A percentile compares a stretch with the other conserved stretches of the same genome.
phyloP scores from a whole-genome alignment of 2,797 vertebrate species.

The Sarcophilus harrisii region DNA sequence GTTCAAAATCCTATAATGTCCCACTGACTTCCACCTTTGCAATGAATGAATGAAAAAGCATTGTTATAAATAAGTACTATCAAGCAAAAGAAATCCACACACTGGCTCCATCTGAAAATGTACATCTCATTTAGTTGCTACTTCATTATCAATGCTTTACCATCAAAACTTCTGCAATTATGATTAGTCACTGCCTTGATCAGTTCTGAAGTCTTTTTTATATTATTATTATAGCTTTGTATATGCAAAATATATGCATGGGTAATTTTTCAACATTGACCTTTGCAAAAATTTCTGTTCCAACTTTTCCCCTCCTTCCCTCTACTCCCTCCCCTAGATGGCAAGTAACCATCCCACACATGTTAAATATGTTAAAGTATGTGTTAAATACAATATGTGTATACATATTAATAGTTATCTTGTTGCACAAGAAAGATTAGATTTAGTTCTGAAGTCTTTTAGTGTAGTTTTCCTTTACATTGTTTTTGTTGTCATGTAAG shows the following conservation, averaged over 20 bases:
- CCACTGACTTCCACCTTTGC: not conserved
- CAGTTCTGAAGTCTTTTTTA: not conserved
- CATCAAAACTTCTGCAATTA: not conserved
- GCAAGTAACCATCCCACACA: no score
- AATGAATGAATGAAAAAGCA: not conserved
- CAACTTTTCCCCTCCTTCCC: no score
- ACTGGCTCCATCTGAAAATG: not conserved
- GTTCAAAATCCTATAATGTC: not conserved
- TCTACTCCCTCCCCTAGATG: no score
- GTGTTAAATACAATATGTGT: no score
- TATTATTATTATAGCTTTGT: no score
- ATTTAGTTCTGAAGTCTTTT: not conserved
- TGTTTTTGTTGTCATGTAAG: not conserved
- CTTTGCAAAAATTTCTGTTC: no score
- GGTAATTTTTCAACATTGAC: no score
- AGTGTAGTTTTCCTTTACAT: not conserved
- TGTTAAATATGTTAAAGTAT: no score
- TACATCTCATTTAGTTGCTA: not conserved
- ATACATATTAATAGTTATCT: no score
- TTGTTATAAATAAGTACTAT: not conserved
- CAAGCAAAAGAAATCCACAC: not conserved
- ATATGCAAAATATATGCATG: no score
- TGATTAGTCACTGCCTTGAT: not conserved
- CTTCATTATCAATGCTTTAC: not conserved
- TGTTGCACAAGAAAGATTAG: no score